phyloP scores from a whole-genome alignment of 2,888 invertebrate species.

The Linyphia triangularis region DNA sequence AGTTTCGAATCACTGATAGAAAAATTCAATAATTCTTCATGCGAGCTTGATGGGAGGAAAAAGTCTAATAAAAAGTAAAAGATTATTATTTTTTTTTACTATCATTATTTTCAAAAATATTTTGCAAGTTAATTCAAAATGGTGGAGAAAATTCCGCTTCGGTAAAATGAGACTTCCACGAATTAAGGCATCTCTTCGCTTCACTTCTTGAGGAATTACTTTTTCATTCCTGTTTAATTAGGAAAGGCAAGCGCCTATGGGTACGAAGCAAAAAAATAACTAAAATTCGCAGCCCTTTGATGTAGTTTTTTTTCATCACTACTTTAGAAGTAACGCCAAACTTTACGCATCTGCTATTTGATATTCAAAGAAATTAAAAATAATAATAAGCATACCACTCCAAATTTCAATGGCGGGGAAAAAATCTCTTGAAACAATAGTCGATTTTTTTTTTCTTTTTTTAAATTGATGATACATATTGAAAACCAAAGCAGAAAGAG shows the following conservation, averaged over 20 bases:
- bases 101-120: conserved; percentile 30
- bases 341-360: neutral
- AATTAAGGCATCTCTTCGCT: conserved; percentile 17
- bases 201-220: conserved; percentile 11
- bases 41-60: neutral
- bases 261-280: neutral
- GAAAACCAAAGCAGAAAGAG: conserved; percentile 55
- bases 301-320: conserved; percentile 9
- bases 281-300: neutral
- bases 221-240: conserved; percentile 41
- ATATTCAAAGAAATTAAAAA: neutral
- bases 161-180: neutral
- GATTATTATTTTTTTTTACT: conserved; percentile 17
- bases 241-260: neutral
- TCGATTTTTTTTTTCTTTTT: conserved; percentile 13
- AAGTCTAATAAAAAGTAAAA: neutral
- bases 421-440: conserved; percentile 65
- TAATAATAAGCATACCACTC: neutral
- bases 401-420: neutral
- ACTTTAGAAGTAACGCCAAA: conserved; percentile 24
- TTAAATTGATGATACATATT: conserved; percentile 57
- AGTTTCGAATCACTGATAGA: conserved; percentile 41
- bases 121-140: conserved; percentile 14
- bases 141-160: neutral
- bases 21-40: conserved; percentile 48